Evolutionary conservation across 2,113 vertebrate genomes (phyloP).

Genomic region (Phrynosoma blainvillii): DNA sequence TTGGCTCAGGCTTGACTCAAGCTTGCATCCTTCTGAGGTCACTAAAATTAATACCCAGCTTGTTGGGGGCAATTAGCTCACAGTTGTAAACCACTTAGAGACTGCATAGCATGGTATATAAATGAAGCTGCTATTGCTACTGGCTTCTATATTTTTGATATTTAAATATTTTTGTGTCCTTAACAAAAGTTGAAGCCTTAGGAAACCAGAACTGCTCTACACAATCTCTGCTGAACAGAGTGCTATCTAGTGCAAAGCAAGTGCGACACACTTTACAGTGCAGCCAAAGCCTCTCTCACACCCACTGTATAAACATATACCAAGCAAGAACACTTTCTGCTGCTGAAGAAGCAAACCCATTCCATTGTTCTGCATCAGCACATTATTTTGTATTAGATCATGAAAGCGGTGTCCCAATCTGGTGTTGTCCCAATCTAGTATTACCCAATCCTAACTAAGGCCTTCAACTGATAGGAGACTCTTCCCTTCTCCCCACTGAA

Average conservation of each 20-base stretch:
- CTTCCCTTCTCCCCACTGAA: not conserved
- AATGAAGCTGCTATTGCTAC: too few relatives aligned
- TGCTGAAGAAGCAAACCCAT: not conserved
- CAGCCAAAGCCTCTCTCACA: not conserved
- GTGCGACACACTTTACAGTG: not conserved
- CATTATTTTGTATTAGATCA: not conserved
- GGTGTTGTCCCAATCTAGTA: not conserved
- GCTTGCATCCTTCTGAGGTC: too few relatives aligned
- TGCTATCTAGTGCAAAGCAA: not conserved
- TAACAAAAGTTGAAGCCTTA: too few relatives aligned
- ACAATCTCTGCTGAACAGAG: not conserved
- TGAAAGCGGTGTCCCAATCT: slow-evolving; percentile 5
- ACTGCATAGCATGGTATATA: too few relatives aligned
- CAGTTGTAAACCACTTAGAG: too few relatives aligned
- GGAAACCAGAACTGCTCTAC: too few relatives aligned
- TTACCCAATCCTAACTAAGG: not conserved
- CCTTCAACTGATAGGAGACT: not conserved
- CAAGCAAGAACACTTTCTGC: not conserved
- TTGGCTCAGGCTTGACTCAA: too few relatives aligned
- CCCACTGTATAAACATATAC: not conserved
- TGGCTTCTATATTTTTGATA: too few relatives aligned
- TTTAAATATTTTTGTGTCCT: too few relatives aligned
- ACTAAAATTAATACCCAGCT: too few relatives aligned
- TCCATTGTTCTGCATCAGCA: not conserved
- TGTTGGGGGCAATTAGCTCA: too few relatives aligned